Percentiles rank a stretch among this genome's conserved stretches.
These are phyloP conservation scores for Acanthurus leucopareius DNA, from an alignment of 2,797 vertebrate species.

Conservation along the genomic window DNA sequence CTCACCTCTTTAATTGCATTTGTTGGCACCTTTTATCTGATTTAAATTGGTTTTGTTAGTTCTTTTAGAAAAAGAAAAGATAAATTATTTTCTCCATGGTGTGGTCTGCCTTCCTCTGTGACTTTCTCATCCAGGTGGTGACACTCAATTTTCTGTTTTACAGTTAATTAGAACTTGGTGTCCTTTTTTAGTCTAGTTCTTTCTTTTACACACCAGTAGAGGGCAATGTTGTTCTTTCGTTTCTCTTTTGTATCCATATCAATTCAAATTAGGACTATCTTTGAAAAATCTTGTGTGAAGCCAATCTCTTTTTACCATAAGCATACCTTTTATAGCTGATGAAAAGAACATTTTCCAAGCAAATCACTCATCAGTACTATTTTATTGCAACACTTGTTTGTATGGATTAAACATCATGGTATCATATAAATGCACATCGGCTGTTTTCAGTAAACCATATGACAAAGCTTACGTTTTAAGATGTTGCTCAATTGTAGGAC, in stretches of 20 bases:
- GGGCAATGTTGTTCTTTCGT: conserved; percentile 60
- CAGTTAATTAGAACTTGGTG: not conserved
- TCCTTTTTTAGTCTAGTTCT: not conserved
- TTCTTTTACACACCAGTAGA: conserved; percentile 32
- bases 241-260: not conserved
- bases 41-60: too few species aligned
- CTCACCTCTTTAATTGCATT: too few species aligned
- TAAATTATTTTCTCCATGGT: too few species aligned
- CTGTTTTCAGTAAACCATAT: not conserved
- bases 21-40: too few species aligned
- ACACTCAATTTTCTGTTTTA: too few species aligned
- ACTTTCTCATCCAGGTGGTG: too few species aligned
- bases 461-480: not conserved
- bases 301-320: not conserved
- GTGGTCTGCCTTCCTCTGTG: too few species aligned
- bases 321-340: not conserved
- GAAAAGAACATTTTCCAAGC: conserved; percentile 4
- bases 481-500: not conserved
- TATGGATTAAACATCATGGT: conserved; percentile 1
- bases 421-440: not conserved
- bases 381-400: conserved; percentile 22
- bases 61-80: too few species aligned
- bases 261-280: not conserved
- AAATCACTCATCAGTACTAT: conserved; percentile 14
- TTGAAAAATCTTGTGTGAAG: conserved; percentile 23